Conservation (phyloP, 1,140 invertebrate species). For the Chlorops oryzae region DNA sequence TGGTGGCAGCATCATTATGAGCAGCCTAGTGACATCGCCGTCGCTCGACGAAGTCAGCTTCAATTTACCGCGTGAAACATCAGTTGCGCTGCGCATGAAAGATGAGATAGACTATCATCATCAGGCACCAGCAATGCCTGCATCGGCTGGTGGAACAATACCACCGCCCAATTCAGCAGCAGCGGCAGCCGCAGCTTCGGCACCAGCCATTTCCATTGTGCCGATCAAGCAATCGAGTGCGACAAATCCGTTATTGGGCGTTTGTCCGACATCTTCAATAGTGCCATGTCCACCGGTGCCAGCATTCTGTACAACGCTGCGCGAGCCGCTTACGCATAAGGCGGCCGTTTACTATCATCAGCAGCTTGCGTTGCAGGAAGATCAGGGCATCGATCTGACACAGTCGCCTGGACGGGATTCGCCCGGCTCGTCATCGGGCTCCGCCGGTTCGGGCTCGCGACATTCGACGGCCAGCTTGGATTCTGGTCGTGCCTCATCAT, state of each 20-base stretch:
- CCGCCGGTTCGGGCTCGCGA: constrained; percentile 66
- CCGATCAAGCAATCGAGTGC: constrained; percentile 9
- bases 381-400: constrained; percentile 66
- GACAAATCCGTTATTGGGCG: constrained; percentile 24
- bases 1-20: constrained; percentile 42
- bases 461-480: constrained; percentile 89
- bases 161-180: not conserved
- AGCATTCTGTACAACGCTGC: constrained; percentile 30
- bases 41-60: constrained; percentile 46
- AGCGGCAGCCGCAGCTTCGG: constrained; percentile 1
- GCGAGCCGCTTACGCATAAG: constrained; percentile 59
- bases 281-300: constrained; percentile 36
- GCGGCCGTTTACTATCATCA: constrained; percentile 68
- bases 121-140: constrained; percentile 13
- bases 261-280: constrained; percentile 25
- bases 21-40: constrained; percentile 48
- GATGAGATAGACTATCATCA: constrained; percentile 20
- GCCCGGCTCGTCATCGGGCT: constrained; percentile 79
- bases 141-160: constrained; percentile 12
- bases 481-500: constrained; percentile 77
- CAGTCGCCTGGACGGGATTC: constrained; percentile 83
- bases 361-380: constrained; percentile 65
- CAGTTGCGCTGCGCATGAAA: constrained; percentile 41
- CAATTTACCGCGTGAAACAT: constrained; percentile 42
- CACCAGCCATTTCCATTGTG: constrained; percentile 9